These are phyloP conservation scores for Nomada ruficornis DNA, from an alignment of 2,888 invertebrate species.

Conservation along the genomic window DNA sequence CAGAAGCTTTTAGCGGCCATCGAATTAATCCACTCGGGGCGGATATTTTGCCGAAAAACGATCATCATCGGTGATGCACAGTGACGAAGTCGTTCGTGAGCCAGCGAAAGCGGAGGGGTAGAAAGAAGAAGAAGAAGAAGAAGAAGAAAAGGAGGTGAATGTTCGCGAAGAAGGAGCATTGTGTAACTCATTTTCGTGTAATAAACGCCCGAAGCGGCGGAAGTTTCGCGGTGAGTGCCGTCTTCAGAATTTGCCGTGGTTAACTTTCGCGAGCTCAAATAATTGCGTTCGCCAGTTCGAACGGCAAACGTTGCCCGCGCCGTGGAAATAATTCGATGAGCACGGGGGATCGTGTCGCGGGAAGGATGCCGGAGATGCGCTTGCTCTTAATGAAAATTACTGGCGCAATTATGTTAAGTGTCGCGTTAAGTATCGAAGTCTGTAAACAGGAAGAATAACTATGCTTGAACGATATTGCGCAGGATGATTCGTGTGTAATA, in stretches of 20 bases:
- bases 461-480: not conserved
- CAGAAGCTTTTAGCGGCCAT: conserved; percentile 78
- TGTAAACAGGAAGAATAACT: not conserved
- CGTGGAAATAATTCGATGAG: conserved; percentile 30
- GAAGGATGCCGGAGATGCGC: not conserved
- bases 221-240: conserved; percentile 58
- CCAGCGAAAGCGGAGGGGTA: not conserved
- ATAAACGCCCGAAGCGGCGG: conserved; percentile 60
- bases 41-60: conserved; percentile 55
- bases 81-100: no score
- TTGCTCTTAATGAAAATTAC: not conserved
- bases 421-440: not conserved
- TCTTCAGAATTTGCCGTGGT: conserved; percentile 68
- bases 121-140: conserved; percentile 10
- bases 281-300: conserved; percentile 60
- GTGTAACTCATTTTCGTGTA: conserved; percentile 66
- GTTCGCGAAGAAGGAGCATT: conserved; percentile 49
- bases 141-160: conserved; percentile 4
- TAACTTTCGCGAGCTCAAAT: conserved; percentile 70
- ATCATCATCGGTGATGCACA: conserved; percentile 18
- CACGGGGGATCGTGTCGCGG: not conserved
- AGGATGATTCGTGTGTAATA: not conserved
- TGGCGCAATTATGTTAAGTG: not conserved
- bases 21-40: conserved; percentile 69
- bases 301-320: conserved; percentile 35